These are phyloP conservation scores for Coregonus clupeaformis DNA, from an alignment of 2,113 vertebrate species.

Conservation along the genomic window DNA sequence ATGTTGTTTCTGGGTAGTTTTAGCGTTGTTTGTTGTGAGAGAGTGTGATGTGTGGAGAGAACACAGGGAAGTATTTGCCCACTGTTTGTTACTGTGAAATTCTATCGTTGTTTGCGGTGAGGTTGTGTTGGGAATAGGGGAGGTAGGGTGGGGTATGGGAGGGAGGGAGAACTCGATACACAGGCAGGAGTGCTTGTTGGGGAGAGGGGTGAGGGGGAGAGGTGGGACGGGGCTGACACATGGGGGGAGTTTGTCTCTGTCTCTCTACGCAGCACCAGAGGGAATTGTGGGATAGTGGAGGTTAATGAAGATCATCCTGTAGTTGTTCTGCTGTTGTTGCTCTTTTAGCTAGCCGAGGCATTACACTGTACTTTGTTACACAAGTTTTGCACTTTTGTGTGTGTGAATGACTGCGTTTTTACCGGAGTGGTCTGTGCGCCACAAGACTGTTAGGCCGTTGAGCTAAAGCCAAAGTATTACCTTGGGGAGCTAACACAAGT, in stretches of 20 bases:
- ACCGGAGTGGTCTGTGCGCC: too few species aligned
- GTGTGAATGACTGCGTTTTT: too few species aligned
- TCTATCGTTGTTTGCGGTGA: not conserved
- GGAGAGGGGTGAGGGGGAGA: not conserved
- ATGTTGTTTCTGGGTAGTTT: too few species aligned
- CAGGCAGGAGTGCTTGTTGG: conserved; percentile 14
- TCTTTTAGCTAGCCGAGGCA: conserved; percentile 3
- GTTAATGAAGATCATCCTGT: conserved; percentile 77
- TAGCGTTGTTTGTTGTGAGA: too few species aligned
- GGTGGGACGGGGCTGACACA: conserved; percentile 37
- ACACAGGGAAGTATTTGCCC: too few species aligned
- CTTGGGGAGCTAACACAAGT: too few species aligned
- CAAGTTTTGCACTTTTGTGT: too few species aligned
- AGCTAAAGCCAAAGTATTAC: too few species aligned
- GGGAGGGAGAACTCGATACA: not conserved
- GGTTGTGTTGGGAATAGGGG: conserved; percentile 14
- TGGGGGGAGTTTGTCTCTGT: conserved; percentile 74
- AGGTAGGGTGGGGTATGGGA: not conserved
- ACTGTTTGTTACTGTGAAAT: too few species aligned
- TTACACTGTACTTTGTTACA: too few species aligned
- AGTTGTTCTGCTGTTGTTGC: conserved; percentile 75
- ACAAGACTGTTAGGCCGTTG: too few species aligned
- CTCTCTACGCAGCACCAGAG: conserved; percentile 54
- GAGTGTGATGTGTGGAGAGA: too few species aligned
- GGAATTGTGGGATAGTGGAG: conserved; percentile 68